Conservation (phyloP, 2,113 vertebrate species). For the Diadophis punctatus region DNA sequence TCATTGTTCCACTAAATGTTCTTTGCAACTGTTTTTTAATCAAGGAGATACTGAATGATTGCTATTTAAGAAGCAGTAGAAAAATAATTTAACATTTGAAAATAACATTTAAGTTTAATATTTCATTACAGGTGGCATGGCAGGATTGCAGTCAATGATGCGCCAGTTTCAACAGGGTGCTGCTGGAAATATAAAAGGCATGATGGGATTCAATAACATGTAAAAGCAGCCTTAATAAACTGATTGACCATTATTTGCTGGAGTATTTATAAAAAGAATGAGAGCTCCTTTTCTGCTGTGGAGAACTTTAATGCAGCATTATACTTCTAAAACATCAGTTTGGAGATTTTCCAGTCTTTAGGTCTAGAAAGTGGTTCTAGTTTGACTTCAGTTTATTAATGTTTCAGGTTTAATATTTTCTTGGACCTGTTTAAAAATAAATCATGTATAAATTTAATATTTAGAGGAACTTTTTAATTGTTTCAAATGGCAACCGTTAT, state of each 20-base stretch:
- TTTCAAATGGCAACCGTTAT: conserved; percentile 69
- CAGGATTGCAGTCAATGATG: conserved; percentile 98
- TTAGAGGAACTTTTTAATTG: conserved; percentile 72
- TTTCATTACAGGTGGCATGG: conserved; percentile 87
- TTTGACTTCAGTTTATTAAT: conserved; percentile 68
- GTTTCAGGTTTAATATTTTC: conserved; percentile 61
- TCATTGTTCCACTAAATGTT: not conserved
- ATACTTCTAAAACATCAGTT: conserved; percentile 53
- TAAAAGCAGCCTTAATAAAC: conserved; percentile 80
- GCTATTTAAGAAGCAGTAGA: not conserved
- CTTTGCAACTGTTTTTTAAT: not conserved
- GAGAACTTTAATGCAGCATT: conserved; percentile 30
- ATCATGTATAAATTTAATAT: conserved; percentile 76
- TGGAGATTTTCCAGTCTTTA: conserved; percentile 58
- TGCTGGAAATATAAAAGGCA: conserved; percentile 98
- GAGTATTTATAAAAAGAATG: conserved; percentile 62
- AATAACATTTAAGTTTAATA: not conserved
- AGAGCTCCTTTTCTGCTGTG: conserved; percentile 64
- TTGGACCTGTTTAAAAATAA: conserved; percentile 62
- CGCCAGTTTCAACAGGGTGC: conserved; percentile 98
- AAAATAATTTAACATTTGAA: not conserved
- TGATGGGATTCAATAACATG: conserved; percentile 99
- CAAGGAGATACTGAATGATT: not conserved
- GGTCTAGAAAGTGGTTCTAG: conserved; percentile 67
- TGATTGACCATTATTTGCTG: conserved; percentile 60